Evolutionary conservation across 2,888 invertebrate species (phyloP), one percentile per base, ranked within the genome.

Genomic region (Prenolepis imparis): DNA sequence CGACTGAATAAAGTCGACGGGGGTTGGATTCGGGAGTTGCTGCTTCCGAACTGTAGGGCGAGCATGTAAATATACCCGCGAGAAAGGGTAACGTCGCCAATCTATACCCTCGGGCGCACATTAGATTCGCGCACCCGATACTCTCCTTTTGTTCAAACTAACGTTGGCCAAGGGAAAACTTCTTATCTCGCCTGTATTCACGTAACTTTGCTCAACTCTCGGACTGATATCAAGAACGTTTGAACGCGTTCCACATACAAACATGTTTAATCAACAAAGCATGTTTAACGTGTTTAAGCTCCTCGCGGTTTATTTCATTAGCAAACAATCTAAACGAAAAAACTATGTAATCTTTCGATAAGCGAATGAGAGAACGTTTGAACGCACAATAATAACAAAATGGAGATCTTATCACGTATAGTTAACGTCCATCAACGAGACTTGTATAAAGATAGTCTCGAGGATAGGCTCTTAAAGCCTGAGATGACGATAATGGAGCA

Each of bases 1-100:
- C 84, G 88, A 86, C 88, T 87, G 86, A 86, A 89, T 88, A 89
- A 91, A 91, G 82, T 70, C 68, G 64, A 72, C 59, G 70, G 67
- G 81, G 78, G 73, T 68, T 28, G 85, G 78, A 85, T 74, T 84
- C 68, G 78, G 85, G 70, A 73, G 61, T 84, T 64, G 78, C 83
- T 48, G 84, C 73, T 80, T 74, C 75, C 48, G 8, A 83, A 73
- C 75, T 70, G 28, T 63, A 78, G 57, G 24, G 74, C 61, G 64
- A 86, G 75, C 88, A 84, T 87, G 85, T 89, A 90, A 88, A 87
- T 86, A 89, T 81, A 44, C 68, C 84, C 85, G 24, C 85, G 59
- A 85, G 86, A 72, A 75, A 82, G 68, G 61, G 68, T 80, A 28
- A 36, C 18, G 64, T 52, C 55, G 36, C 70, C 72, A 44, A 80